Percentiles rank a stretch among this genome's conserved stretches.
phyloP scores from a whole-genome alignment of 2,113 vertebrate genomes.

The Forbesichthys agassizii region DNA sequence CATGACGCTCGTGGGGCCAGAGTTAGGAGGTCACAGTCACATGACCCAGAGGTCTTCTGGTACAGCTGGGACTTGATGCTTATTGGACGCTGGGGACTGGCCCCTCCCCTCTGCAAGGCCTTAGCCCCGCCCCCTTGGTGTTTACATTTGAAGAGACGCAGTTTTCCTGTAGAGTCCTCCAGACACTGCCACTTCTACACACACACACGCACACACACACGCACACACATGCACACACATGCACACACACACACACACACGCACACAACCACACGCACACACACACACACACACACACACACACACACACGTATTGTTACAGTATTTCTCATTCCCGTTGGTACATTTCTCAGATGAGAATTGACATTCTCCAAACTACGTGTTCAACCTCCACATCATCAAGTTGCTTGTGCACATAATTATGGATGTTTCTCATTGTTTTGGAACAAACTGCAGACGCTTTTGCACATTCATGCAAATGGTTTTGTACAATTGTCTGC shows the following conservation, averaged over 20 bases:
- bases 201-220: conserved; percentile 15
- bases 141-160: conserved; percentile 93
- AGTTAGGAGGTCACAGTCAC: conserved; percentile 76
- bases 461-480: too few relatives aligned
- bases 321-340: too few relatives aligned
- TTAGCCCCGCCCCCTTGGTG: conserved; percentile 53
- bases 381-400: too few relatives aligned
- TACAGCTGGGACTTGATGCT: conserved; percentile 83
- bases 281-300: conserved; percentile 12
- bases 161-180: conserved; percentile 87
- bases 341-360: too few relatives aligned
- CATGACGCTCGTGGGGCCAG: conserved; percentile 21
- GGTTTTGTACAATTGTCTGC: too few relatives aligned
- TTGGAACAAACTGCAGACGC: too few relatives aligned
- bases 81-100: conserved; percentile 65
- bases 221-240: neutral
- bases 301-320: too few relatives aligned
- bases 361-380: too few relatives aligned
- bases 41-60: conserved; percentile 66
- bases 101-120: conserved; percentile 48
- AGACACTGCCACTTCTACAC: conserved; percentile 95
- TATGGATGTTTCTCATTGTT: too few relatives aligned
- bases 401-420: too few relatives aligned
- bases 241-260: conserved; percentile 4
- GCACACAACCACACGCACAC: neutral